phyloP scores from a whole-genome alignment of 2,797 vertebrate genomes.

The Esox lucius region DNA sequence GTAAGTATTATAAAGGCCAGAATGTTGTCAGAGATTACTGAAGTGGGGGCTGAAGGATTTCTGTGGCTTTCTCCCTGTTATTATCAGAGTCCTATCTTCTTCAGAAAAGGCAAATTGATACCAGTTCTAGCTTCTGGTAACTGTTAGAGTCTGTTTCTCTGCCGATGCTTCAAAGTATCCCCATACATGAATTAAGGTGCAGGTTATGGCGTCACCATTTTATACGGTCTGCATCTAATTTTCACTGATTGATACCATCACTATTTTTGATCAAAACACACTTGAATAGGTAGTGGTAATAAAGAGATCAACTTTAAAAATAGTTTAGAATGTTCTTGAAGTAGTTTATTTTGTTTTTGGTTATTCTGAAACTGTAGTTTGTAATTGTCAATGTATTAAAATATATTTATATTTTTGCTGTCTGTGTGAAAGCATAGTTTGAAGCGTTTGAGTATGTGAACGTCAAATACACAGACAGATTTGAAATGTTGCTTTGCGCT shows the following conservation, averaged over 20 bases:
- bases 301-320: background rate
- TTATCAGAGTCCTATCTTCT: slow-evolving; percentile 48
- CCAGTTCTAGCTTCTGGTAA: slow-evolving; percentile 57
- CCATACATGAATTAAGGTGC: slow-evolving; percentile 27
- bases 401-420: too few species aligned
- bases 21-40: slow-evolving; percentile 58
- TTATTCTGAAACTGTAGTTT: too few species aligned
- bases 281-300: background rate
- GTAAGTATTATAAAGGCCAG: slow-evolving; percentile 58
- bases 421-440: slow-evolving; percentile 20
- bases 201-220: slow-evolving; percentile 43
- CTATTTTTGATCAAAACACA: background rate
- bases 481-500: slow-evolving; percentile 43
- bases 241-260: slow-evolving; percentile 21
- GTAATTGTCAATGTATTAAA: too few species aligned
- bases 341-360: too few species aligned
- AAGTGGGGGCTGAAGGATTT: slow-evolving; percentile 39
- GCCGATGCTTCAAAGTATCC: slow-evolving; percentile 43
- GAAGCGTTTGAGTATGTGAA: slow-evolving; percentile 38
- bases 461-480: slow-evolving; percentile 32
- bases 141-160: slow-evolving; percentile 44
- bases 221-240: slow-evolving; percentile 9
- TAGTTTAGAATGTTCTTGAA: background rate
- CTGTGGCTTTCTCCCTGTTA: slow-evolving; percentile 36
- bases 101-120: slow-evolving; percentile 48